Evolutionary conservation across 1,140 invertebrate genomes (phyloP), one percentile per base, ranked within the genome.

Genomic region (Bilobella aurantiaca): DNA sequence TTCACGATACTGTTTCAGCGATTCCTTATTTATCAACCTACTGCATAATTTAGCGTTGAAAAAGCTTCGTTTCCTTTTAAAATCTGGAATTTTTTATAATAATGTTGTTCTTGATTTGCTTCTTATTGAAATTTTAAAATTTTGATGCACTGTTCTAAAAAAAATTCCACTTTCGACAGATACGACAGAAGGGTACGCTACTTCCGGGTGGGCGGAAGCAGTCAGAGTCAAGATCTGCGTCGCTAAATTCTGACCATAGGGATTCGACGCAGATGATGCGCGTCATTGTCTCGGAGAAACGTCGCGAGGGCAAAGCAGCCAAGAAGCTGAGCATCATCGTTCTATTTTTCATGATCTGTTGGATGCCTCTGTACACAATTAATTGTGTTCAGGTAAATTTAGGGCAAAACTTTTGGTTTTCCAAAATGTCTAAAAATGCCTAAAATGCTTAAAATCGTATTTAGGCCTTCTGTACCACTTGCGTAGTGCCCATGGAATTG

Each of bases 271-370:
- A 72, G 60, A 90, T 90, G 87, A 74, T 90, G 25, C 78, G 88
- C 0, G 83, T 90, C 0, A 79, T 91, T 2, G 88, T 88, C 0
- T 86, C 88, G 0, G 87, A 87, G 1, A 84, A 88, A 66, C 87
- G 88, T 70, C 80, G 88, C n/a, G 91, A 94, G 75, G 88, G 92
- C 1, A 92, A 93, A 78, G 90, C 90, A 5, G 92, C 91, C 0
- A 89, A 93, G 74, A 94, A 91, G 76, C 81, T 95, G 0, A 88
- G 89, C 47, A 87, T 92, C 65, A 93, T 95, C 59, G 91, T 95
- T 1, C 78, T 89, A 34, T 93, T 93, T 78, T 95, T 95, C 79
- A 90, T 93, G 77, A 81, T 93, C 56, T 93, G 90, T 75, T 95
- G 91, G 91, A 88, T 94, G 58, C 91, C 91, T 0, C 79, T 95